Evolutionary conservation across 2,888 invertebrate genomes (phyloP), one percentile per base, ranked within the genome.

Genomic region (Scaptodrosophila latifasciaeformis): DNA sequence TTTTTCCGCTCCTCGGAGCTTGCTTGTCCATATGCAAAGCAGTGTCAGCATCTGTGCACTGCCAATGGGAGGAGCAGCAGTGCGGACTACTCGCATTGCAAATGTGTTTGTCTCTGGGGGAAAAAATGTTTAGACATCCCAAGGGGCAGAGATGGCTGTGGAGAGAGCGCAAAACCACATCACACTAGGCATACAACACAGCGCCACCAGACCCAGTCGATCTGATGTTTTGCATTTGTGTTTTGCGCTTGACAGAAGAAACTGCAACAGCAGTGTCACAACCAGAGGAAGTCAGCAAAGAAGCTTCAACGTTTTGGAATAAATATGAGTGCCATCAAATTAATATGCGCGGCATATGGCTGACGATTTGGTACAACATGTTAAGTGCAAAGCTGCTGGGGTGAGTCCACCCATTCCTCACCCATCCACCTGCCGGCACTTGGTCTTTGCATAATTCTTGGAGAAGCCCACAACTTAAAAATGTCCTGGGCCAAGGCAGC

Each of bases 301-400:
- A 19, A 10, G 30, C 21, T 42, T n/a, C 27, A 13, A 47, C 27
- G 15, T 39, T 81, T 78, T 75, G 70, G 74, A 69, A 79, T 81
- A 78, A 81, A 78, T 78, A 79, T 81, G 78, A 81, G 80, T 67
- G 80, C 78, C 78, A 78, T 78, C 78, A 78, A 78, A 78, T 78
- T 78, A 78, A 78, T 80, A 81, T 81, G 82, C 80, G 64, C 62
- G 64, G 72, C 79, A 81, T 76, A 81, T 79, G 81, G 79, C 65
- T 75, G 81, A 78, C 81, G 79, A 78, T 76, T 76, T 81, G 76
- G 79, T 70, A 76, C 72, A 76, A 79, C 81, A 76, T 76, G 76
- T 78, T 81, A 81, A 76, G 76, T 80, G 76, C 65, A 76, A 75
- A 68, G 30, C 29, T 13, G 29, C 29, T 30, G 5, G 48, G 29